Percentiles rank a stretch among this genome's conserved stretches.
phyloP scores from a whole-genome alignment of 2,113 vertebrate genomes.

The Colius striatus region DNA sequence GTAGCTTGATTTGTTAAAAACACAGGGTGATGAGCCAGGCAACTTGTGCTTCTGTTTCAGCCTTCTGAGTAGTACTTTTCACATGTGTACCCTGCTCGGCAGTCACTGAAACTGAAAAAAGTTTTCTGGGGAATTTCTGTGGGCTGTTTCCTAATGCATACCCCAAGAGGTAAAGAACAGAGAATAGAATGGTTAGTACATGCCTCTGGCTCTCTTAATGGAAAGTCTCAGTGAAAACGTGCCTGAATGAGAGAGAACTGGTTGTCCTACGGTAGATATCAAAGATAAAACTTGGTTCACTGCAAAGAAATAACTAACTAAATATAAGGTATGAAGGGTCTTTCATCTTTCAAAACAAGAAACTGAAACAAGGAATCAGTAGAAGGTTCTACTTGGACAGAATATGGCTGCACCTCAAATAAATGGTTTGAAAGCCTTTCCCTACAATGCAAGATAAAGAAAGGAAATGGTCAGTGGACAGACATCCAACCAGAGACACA shows the following conservation, averaged over 20 bases:
- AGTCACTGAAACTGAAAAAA: not conserved
- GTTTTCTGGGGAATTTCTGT: not conserved
- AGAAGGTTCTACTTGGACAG: not conserved
- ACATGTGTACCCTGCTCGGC: not conserved
- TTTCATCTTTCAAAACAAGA: not conserved
- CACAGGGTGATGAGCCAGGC: not conserved
- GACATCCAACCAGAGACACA: not conserved
- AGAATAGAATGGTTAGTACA: not conserved
- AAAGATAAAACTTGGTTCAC: not conserved
- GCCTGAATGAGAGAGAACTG: not conserved
- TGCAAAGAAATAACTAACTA: not conserved
- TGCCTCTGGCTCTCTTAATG: not conserved
- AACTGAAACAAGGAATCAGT: not conserved
- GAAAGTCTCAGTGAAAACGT: not conserved
- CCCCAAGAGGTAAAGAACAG: not conserved
- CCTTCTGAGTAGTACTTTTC: not conserved
- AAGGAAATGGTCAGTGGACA: not conserved
- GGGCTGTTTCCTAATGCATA: not conserved
- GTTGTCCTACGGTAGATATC: accelerated
- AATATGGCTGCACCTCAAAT: not conserved
- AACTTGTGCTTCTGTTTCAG: not conserved
- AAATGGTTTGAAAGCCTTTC: not conserved
- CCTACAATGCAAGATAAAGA: not conserved
- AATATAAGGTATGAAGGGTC: not conserved
- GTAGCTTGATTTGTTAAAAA: not conserved